Evolutionary conservation across 2,888 invertebrate species (phyloP).

Genomic region (Endomychus coccineus): DNA sequence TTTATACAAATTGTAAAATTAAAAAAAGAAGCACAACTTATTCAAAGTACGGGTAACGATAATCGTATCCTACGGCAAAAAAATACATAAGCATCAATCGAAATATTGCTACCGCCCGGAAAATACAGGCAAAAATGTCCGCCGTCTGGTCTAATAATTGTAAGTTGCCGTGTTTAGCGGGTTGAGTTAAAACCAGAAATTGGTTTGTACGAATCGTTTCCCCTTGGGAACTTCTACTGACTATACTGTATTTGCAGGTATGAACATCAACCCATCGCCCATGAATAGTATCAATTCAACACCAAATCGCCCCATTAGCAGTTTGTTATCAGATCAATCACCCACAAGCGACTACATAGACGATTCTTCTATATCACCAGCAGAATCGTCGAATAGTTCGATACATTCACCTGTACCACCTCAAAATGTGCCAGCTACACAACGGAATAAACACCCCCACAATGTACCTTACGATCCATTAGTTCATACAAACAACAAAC

Average conservation of each 20-base stretch:
- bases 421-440: conserved; percentile 15
- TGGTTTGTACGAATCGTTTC: too few species aligned
- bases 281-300: conserved; percentile 37
- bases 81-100: too few species aligned
- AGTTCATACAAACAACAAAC: conserved; percentile 78
- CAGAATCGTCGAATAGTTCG: conserved; percentile 42
- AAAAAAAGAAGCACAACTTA: too few species aligned
- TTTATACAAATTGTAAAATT: too few species aligned
- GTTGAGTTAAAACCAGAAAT: too few species aligned
- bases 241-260: conserved; percentile 36
- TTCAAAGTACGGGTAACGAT: too few species aligned
- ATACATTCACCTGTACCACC: conserved; percentile 40
- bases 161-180: not conserved
- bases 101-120: too few species aligned
- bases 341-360: conserved; percentile 52
- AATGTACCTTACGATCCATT: conserved; percentile 72
- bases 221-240: too few species aligned
- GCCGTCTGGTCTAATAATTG: too few species aligned
- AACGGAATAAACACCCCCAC: conserved; percentile 58
- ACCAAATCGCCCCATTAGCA: conserved; percentile 31
- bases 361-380: conserved; percentile 46
- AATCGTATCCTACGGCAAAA: too few species aligned
- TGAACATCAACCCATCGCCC: conserved; percentile 44
- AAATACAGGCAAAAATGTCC: too few species aligned
- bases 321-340: conserved; percentile 40